Percentiles rank a stretch among this genome's conserved stretches.
These are phyloP conservation scores for Bucco capensis DNA, from an alignment of 2,113 vertebrate species.

Conservation along the genomic window DNA sequence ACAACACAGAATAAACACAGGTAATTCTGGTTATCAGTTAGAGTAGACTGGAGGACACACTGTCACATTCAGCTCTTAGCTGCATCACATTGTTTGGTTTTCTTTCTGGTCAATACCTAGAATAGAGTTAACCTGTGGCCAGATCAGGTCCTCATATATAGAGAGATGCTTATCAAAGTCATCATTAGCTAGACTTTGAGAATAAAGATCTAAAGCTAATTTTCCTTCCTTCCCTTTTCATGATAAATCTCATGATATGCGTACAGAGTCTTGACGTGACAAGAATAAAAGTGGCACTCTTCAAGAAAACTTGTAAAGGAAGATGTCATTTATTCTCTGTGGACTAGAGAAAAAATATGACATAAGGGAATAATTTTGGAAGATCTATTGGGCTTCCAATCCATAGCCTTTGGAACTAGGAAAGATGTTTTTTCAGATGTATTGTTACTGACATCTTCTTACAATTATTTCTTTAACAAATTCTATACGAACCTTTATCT, in stretches of 20 bases:
- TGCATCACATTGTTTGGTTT: not conserved
- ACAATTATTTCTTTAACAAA: too few species aligned
- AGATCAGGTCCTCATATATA: not conserved
- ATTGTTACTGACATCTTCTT: too few species aligned
- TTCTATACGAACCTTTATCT: not conserved
- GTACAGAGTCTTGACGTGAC: not conserved
- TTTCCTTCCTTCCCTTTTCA: not conserved
- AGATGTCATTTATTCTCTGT: not conserved
- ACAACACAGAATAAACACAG: not conserved
- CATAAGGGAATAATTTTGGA: not conserved
- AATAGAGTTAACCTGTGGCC: not conserved
- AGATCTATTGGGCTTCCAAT: not conserved
- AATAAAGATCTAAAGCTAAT: not conserved
- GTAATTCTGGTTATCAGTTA: not conserved
- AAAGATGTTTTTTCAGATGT: too few species aligned
- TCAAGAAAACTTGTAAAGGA: not conserved
- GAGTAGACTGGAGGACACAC: not conserved
- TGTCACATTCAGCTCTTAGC: not conserved
- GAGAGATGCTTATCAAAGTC: not conserved
- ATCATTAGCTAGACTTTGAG: not conserved
- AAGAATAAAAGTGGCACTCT: not conserved
- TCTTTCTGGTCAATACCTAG: not conserved
- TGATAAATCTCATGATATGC: not conserved
- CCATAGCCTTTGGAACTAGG: not conserved
- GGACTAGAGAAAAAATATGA: not conserved